These are phyloP conservation scores for Littorina saxatilis DNA, from an alignment of 1,140 invertebrate genomes.

Conservation along the genomic window DNA sequence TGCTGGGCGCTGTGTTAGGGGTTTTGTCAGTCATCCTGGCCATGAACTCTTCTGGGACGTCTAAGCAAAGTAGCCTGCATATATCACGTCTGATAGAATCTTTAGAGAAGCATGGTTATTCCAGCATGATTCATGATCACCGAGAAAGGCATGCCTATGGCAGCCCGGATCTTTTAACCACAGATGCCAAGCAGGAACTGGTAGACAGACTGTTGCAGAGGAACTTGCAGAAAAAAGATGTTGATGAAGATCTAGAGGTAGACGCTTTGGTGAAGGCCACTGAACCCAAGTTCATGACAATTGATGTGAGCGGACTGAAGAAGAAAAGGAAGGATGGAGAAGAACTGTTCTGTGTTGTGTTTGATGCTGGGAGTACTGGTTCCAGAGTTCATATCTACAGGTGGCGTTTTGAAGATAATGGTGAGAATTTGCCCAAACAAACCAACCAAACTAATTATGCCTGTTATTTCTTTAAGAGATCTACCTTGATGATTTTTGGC, in stretches of 20 bases:
- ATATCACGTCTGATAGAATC: neutral
- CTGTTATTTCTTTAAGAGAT: no score
- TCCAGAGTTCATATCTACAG: conserved; percentile 93
- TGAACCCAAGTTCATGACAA: neutral
- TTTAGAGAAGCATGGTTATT: neutral
- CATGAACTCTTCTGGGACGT: neutral
- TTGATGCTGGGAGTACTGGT: conserved; percentile 97
- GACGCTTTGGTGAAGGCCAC: neutral
- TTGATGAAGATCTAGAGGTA: neutral
- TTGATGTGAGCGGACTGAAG: neutral
- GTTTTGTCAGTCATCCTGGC: neutral
- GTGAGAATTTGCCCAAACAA: conserved; percentile 50
- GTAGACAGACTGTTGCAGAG: neutral
- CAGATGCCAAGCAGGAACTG: neutral
- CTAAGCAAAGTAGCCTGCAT: neutral
- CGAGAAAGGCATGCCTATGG: neutral
- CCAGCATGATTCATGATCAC: no score
- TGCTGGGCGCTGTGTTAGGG: neutral
- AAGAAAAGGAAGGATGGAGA: neutral
- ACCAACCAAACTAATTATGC: no score
- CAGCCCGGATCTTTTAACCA: neutral
- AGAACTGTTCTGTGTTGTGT: conserved; percentile 90
- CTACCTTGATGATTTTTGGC: no score
- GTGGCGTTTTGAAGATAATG: conserved; percentile 80
- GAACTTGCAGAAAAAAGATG: no score